Evolutionary conservation across 2,113 vertebrate species (phyloP).

Genomic region (Colaptes auratus): DNA sequence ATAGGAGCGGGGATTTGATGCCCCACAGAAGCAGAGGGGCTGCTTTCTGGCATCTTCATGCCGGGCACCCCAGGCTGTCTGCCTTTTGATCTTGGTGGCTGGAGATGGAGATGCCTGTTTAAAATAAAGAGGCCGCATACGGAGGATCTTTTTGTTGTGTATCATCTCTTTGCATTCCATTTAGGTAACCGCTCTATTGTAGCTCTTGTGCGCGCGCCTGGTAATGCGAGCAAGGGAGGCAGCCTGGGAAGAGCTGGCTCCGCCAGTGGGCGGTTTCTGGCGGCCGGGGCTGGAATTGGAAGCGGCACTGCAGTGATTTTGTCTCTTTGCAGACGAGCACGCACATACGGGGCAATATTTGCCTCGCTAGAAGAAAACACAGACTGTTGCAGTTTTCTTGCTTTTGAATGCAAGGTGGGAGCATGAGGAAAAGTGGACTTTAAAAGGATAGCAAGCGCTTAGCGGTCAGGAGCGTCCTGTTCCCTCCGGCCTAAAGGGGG

Average conservation of each 20-base stretch:
- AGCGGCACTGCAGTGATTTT: conserved; percentile 62
- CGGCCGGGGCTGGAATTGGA: conserved; percentile 43
- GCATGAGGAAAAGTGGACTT: conserved; percentile 32
- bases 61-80: neutral
- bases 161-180: neutral
- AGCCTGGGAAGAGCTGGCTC: conserved; percentile 53
- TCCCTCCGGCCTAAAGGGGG: conserved; percentile 23
- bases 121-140: neutral
- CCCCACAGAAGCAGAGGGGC: neutral
- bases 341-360: neutral
- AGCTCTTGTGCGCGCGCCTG: neutral
- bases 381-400: neutral
- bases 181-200: neutral
- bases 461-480: neutral
- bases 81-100: neutral
- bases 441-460: conserved; percentile 8
- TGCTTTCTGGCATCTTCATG: neutral
- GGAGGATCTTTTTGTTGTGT: neutral
- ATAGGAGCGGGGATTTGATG: neutral
- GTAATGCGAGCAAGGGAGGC: conserved; percentile 18
- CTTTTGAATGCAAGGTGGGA: conserved; percentile 34
- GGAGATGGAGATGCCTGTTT: neutral
- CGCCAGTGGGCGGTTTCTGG: conserved; percentile 76
- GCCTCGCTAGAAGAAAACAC: neutral
- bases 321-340: conserved; percentile 18